Conservation (phyloP, 2,113 vertebrate genomes). For the Gambusia holbrooki region DNA sequence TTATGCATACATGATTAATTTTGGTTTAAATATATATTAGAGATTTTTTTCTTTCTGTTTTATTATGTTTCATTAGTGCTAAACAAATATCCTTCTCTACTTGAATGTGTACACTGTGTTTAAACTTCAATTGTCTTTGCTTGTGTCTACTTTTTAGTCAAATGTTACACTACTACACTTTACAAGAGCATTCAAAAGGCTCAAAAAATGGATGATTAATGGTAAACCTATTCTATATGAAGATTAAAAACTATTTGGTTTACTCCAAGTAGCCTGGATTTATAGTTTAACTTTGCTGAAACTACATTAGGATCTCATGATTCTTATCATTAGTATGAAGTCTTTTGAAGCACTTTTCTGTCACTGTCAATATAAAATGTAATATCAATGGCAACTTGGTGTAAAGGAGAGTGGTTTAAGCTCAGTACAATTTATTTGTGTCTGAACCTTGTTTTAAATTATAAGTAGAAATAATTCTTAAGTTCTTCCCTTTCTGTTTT, state of each 20-base stretch:
- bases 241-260: background rate
- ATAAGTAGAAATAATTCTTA: background rate
- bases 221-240: background rate
- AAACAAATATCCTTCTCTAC: background rate
- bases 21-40: constrained; percentile 8
- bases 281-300: background rate
- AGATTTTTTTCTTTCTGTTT: background rate
- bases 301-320: background rate
- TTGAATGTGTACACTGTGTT: background rate
- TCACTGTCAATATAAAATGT: background rate
- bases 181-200: background rate
- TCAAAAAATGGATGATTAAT: background rate
- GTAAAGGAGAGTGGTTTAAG: too few relatives aligned
- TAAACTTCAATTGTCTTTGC: background rate
- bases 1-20: background rate
- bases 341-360: background rate
- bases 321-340: background rate
- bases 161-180: background rate
- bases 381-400: background rate
- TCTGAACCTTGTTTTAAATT: background rate
- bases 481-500: background rate
- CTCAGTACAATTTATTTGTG: background rate
- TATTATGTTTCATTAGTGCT: background rate
- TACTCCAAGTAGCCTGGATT: background rate
- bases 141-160: too few relatives aligned